These are phyloP conservation scores for Heteromormyrus szaboi DNA, from an alignment of 2,797 vertebrate genomes.

Conservation along the genomic window DNA sequence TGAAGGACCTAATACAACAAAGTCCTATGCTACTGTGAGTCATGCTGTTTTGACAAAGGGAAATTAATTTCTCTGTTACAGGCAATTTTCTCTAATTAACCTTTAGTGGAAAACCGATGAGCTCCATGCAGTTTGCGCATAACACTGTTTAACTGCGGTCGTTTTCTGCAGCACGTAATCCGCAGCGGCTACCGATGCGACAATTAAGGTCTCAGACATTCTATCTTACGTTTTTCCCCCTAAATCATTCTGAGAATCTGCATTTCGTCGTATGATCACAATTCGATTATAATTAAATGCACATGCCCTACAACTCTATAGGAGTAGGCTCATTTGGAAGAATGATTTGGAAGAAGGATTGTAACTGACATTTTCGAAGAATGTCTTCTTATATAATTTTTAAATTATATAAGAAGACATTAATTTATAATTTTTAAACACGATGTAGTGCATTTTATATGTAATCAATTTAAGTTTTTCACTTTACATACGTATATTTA, in stretches of 20 bases:
- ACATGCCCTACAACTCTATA: background rate
- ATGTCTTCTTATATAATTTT: no score
- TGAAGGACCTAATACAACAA: conserved; percentile 4
- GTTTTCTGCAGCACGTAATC: background rate
- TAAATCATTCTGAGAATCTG: background rate
- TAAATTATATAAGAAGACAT: no score
- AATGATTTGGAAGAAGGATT: background rate
- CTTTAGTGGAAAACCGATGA: conserved; percentile 15
- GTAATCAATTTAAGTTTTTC: background rate
- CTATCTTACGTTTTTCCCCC: background rate
- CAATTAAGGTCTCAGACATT: background rate
- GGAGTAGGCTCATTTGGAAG: background rate
- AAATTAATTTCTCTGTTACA: conserved; percentile 22
- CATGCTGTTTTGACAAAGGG: conserved; percentile 26
- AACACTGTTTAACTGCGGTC: background rate
- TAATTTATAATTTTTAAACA: background rate
- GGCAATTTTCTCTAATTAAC: conserved; percentile 33
- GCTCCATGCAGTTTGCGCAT: background rate
- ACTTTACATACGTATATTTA: background rate
- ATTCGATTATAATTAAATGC: background rate
- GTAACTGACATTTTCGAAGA: background rate
- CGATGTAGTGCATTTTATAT: background rate
- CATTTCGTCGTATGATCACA: background rate
- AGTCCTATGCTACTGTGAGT: conserved; percentile 6
- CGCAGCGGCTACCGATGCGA: background rate